Evolutionary conservation across 2,113 vertebrate species (phyloP).

Genomic region (Alethe castanea): DNA sequence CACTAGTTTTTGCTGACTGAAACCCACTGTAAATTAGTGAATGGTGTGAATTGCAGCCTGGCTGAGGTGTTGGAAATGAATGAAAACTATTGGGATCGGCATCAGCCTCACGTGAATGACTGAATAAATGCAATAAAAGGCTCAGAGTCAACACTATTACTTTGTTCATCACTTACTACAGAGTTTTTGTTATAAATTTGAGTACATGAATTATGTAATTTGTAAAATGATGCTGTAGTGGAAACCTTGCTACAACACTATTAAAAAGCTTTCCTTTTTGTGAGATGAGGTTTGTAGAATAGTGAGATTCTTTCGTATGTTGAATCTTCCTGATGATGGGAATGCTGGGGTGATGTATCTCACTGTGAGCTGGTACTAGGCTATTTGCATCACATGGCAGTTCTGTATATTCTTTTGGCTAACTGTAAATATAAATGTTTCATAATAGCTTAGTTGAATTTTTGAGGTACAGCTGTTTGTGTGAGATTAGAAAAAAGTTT

Average conservation of each 20-base stretch:
- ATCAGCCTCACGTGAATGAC: background rate
- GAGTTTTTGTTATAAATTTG: background rate
- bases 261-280: conserved; percentile 61
- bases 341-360: conserved; percentile 69
- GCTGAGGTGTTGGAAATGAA: background rate
- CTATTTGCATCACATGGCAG: conserved; percentile 68
- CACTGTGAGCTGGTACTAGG: conserved; percentile 69
- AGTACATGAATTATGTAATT: background rate
- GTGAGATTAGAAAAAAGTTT: conserved; percentile 69
- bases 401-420: conserved; percentile 73
- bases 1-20: background rate
- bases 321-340: conserved; percentile 68
- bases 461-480: conserved; percentile 72
- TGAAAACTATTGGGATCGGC: background rate
- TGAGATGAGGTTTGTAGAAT: conserved; percentile 64
- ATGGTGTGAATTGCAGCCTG: background rate
- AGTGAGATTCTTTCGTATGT: conserved; percentile 57
- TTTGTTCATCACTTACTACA: background rate
- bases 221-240: conserved; percentile 31
- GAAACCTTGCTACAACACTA: conserved; percentile 28
- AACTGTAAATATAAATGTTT: conserved; percentile 77
- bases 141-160: background rate
- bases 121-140: conserved; percentile 56
- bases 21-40: background rate
- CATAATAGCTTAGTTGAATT: conserved; percentile 74